These are phyloP conservation scores for Neocrepidodera transversa DNA, from an alignment of 2,888 invertebrate species.

Conservation along the genomic window DNA sequence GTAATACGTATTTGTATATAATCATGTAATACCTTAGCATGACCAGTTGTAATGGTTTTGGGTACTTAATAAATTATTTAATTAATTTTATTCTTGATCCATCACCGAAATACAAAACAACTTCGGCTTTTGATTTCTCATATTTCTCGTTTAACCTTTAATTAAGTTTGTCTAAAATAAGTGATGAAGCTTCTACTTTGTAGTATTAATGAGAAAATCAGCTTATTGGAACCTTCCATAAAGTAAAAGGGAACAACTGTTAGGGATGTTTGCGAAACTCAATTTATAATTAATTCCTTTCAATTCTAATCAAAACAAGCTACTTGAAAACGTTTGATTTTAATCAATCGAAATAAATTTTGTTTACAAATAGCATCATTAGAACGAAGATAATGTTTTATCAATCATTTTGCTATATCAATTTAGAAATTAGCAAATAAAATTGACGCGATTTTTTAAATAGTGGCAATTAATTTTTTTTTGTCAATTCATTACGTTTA, in stretches of 20 bases:
- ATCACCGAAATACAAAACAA: no score
- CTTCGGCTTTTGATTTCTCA: no score
- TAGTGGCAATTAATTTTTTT: no score
- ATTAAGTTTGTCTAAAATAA: not conserved
- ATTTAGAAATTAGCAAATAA: not conserved
- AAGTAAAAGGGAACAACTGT: not conserved
- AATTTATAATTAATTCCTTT: not conserved
- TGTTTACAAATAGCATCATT: not conserved
- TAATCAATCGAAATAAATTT: not conserved
- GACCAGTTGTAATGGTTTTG: no score
- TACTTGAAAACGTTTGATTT: not conserved
- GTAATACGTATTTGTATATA: no score
- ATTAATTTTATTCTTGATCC: no score
- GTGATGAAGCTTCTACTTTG: not conserved
- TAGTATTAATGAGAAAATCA: not conserved
- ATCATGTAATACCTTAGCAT: no score
- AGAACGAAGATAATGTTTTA: not conserved
- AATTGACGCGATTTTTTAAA: not conserved
- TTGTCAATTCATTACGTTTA: conserved; percentile 11
- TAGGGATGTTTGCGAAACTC: not conserved
- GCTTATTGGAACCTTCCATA: conserved; percentile 2
- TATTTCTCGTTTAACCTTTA: not conserved
- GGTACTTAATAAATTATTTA: no score
- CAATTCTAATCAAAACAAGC: not conserved
- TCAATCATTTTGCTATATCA: not conserved